These are phyloP conservation scores for Andinoacara biseriatus DNA, from an alignment of 2,113 vertebrate species.

Conservation along the genomic window DNA sequence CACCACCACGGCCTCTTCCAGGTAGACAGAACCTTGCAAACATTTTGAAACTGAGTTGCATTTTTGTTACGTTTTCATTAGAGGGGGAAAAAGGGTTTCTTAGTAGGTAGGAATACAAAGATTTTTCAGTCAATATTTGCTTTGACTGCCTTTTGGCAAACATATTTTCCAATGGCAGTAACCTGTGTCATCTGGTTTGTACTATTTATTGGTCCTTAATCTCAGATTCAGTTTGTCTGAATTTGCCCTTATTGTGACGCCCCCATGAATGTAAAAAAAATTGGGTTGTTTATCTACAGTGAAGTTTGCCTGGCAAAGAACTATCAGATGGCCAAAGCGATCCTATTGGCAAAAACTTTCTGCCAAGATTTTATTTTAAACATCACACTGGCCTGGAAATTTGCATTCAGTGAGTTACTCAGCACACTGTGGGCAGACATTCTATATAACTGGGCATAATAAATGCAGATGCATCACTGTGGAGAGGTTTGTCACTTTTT, in stretches of 20 bases:
- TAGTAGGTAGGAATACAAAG: neutral
- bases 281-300: neutral
- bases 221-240: neutral
- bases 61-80: neutral
- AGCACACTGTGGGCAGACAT: neutral
- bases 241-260: neutral
- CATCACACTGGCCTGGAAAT: neutral
- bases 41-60: neutral
- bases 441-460: neutral
- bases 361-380: conserved; percentile 2
- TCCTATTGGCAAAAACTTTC: neutral
- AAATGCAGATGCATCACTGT: neutral
- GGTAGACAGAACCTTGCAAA: conserved; percentile 73
- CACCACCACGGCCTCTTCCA: conserved; percentile 98
- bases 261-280: fast-evolving
- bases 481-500: conserved; percentile 14
- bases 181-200: neutral
- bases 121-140: neutral
- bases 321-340: neutral
- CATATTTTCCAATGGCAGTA: neutral
- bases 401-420: neutral
- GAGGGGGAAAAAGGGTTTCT: neutral
- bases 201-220: neutral
- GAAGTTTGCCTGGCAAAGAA: neutral
- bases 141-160: neutral